Evolutionary conservation across 2,888 invertebrate species (phyloP).

Genomic region (Lycaena phlaeas): DNA sequence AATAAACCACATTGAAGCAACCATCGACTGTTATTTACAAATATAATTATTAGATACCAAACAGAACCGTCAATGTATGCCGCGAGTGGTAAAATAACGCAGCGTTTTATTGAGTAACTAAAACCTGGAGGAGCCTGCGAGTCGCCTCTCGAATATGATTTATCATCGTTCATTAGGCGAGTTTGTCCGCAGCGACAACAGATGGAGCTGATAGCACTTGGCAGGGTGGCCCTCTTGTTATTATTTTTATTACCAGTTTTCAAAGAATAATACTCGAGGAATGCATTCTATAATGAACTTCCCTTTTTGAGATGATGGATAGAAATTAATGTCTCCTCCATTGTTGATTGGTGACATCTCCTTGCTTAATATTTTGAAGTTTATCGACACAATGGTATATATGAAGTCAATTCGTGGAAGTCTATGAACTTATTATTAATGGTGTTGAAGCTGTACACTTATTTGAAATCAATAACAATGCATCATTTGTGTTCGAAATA

Average conservation of each 20-base stretch:
- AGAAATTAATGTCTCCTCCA: slow-evolving; percentile 67
- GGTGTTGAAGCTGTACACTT: slow-evolving; percentile 11
- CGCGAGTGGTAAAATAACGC: slow-evolving; percentile 18
- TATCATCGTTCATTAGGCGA: slow-evolving; percentile 74
- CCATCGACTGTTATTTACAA: slow-evolving; percentile 26
- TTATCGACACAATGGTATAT: slow-evolving; percentile 20
- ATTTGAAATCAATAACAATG: slow-evolving; percentile 6
- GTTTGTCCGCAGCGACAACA: slow-evolving; percentile 73
- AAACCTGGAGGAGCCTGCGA: slow-evolving; percentile 45
- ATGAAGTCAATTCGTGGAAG: slow-evolving; percentile 45
- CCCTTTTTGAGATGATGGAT: slow-evolving; percentile 71
- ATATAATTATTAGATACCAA: not conserved
- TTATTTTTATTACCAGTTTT: slow-evolving; percentile 72
- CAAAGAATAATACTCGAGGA: slow-evolving; percentile 72
- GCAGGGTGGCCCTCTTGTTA: slow-evolving; percentile 73
- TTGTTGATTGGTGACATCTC: slow-evolving; percentile 68
- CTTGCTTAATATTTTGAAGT: slow-evolving; percentile 37
- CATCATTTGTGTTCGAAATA: slow-evolving; percentile 6
- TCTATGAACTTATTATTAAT: slow-evolving; percentile 19
- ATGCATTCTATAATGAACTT: slow-evolving; percentile 72
- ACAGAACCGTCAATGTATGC: slow-evolving; percentile 32
- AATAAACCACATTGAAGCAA: slow-evolving; percentile 11
- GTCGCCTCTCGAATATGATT: slow-evolving; percentile 73
- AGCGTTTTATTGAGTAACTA: slow-evolving; percentile 33
- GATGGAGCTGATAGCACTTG: slow-evolving; percentile 74